Conservation (phyloP, 2,113 vertebrate species). For the Physeter macrocephalus region DNA sequence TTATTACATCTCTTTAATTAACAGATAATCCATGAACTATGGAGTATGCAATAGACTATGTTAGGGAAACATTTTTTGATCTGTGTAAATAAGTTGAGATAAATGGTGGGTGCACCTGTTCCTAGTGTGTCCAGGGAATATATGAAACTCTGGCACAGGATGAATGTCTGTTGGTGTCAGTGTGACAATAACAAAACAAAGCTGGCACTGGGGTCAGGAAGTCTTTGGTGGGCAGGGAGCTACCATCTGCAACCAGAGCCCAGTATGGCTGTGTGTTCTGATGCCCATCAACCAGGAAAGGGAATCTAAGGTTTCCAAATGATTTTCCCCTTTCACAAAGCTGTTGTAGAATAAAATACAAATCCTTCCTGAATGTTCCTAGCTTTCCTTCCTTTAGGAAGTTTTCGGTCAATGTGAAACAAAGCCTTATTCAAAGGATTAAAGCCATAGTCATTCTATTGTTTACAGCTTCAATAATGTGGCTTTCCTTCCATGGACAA, state of each 20-base stretch:
- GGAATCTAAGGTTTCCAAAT: conserved; percentile 72
- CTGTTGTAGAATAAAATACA: conserved; percentile 76
- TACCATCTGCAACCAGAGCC: conserved; percentile 63
- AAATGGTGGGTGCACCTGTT: conserved; percentile 54
- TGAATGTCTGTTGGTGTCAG: conserved; percentile 67
- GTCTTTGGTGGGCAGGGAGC: conserved; percentile 64
- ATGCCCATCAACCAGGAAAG: conserved; percentile 74
- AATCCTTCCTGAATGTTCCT: conserved; percentile 84
- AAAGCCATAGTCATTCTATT: conserved; percentile 82
- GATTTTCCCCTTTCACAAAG: conserved; percentile 59
- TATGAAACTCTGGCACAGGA: conserved; percentile 63
- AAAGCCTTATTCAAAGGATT: conserved; percentile 88
- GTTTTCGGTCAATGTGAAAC: conserved; percentile 91
- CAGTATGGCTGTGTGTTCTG: conserved; percentile 58
- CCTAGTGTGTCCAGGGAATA: conserved; percentile 59
- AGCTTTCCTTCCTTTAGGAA: conserved; percentile 89
- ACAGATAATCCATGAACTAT: not conserved
- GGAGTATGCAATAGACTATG: not conserved
- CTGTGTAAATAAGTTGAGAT: conserved; percentile 48
- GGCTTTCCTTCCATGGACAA: conserved; percentile 83
- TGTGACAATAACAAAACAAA: conserved; percentile 74
- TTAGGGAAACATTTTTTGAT: conserved; percentile 45
- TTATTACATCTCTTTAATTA: conserved; percentile 3
- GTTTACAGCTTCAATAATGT: conserved; percentile 80
- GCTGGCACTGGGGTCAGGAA: conserved; percentile 69